Base-by-base conservation (phyloP, 2,797 vertebrate species). In the Sebastes hopkinsi region DNA sequence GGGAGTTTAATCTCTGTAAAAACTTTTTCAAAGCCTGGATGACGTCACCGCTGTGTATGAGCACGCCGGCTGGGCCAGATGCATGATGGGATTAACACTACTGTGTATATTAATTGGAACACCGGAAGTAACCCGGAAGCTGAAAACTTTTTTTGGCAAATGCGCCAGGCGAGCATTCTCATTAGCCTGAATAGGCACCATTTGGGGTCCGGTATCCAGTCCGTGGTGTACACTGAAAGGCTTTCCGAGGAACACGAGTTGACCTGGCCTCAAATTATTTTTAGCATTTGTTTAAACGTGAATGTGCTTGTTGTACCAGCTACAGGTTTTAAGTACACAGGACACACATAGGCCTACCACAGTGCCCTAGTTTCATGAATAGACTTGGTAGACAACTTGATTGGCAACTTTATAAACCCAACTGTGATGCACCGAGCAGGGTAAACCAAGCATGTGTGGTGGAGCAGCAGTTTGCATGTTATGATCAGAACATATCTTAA, bases 261-360 rank as follows among this genome's bases (percentile, higher is more conserved):
- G 38, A 56, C 9, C 9, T 9, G 2, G 5, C 9, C 16, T 12
- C 20, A 1, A 8, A 10, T 60, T 74, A 50, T 67, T 76, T 82
- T 80, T n/a, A 72, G 30, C 5, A 27, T 50, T 62, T 75, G 11
- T 56, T 83, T 54, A 2, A 67, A 27, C 1, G 1, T 46, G 22
- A 65, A 69, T 12, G 22, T 54, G 12, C 13, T 23, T 22, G 3
- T 6, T 80, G 54, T 61, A 29, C 36, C 16, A 75, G 60, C 54
- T 83, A 64, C 59, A 58, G 69, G 36, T n/a, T 59, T 75, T 10
- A 78, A 32, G 50, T 68, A 42, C 60, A 85, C 20, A 70, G 75
- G 77, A 70, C 64, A 52, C 23, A 70, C 75, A 58, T 20, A 13
- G 23, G 12, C 22, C 18, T 50, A 76, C 54, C 67, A 67, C 78